A percentile compares a stretch with the other conserved stretches of the same genome.
phyloP scores from a whole-genome alignment of 2,797 vertebrate genomes.

The Gadopsis marmoratus region DNA sequence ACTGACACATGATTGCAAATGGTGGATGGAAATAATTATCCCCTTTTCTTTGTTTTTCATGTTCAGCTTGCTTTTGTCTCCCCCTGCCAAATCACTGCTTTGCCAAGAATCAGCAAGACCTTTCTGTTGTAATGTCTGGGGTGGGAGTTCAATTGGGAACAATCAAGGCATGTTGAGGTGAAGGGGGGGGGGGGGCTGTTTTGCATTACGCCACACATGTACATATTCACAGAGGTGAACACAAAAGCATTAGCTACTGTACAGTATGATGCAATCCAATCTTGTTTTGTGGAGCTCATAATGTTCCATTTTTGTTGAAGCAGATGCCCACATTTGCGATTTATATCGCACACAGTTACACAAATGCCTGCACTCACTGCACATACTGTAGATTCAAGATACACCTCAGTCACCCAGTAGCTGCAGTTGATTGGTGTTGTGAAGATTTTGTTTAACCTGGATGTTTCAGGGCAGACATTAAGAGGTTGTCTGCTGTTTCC shows the following conservation, averaged over 20 bases:
- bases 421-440: slow-evolving; percentile 76
- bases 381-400: not conserved
- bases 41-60: slow-evolving; percentile 65
- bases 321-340: not conserved
- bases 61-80: slow-evolving; percentile 35
- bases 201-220: slow-evolving; percentile 28
- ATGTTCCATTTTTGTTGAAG: slow-evolving; percentile 12
- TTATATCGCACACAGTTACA: not conserved
- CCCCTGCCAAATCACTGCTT: slow-evolving; percentile 41
- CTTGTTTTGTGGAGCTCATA: slow-evolving; percentile 9
- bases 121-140: slow-evolving; percentile 59
- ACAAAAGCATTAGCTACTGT: slow-evolving; percentile 7
- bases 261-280: slow-evolving; percentile 7
- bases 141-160: slow-evolving; percentile 42
- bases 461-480: slow-evolving; percentile 76
- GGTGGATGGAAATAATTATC: slow-evolving; percentile 69
- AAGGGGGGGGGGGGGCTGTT: slow-evolving; percentile 32
- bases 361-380: slow-evolving; percentile 17
- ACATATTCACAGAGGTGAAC: not conserved
- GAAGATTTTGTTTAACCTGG: slow-evolving; percentile 75
- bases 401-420: slow-evolving; percentile 18
- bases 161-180: slow-evolving; percentile 38
- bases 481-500: slow-evolving; percentile 74
- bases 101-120: slow-evolving; percentile 59
- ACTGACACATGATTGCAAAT: slow-evolving; percentile 70